Percentiles rank a stretch among this genome's conserved stretches.
Conservation (phyloP, 2,888 invertebrate species). For the Spilosoma lubricipeda region DNA sequence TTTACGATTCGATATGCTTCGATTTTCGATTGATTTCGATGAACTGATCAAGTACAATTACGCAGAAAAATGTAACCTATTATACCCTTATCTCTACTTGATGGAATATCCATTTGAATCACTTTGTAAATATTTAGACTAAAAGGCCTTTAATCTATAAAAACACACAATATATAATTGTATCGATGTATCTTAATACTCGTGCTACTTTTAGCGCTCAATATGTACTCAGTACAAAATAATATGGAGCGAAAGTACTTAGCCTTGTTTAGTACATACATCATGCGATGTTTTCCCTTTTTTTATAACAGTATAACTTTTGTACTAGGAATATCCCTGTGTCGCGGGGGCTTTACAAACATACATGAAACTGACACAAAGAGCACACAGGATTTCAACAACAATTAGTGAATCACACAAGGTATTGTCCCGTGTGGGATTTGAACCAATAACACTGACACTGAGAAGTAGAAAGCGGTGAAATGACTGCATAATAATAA, state of each 20-base stretch:
- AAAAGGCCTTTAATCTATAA: constrained; percentile 1
- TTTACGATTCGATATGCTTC: neutral
- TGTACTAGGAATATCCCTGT: too few relatives aligned
- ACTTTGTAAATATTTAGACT: neutral
- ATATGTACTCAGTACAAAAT: neutral
- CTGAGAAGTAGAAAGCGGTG: too few relatives aligned
- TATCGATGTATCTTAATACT: neutral
- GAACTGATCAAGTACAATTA: neutral
- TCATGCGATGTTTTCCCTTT: too few relatives aligned
- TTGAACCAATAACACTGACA: too few relatives aligned
- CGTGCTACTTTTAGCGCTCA: neutral
- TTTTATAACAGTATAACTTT: too few relatives aligned
- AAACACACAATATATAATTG: neutral
- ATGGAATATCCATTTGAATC: constrained; percentile 1
- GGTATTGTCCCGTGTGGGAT: too few relatives aligned
- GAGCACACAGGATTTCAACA: too few relatives aligned
- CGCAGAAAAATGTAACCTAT: constrained; percentile 1
- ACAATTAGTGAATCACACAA: neutral
- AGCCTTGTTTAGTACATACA: too few relatives aligned
- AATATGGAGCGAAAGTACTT: neutral
- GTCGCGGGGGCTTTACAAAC: too few relatives aligned
- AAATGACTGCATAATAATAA: too few relatives aligned
- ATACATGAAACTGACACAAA: too few relatives aligned
- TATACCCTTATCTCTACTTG: neutral
- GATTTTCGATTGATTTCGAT: too few relatives aligned